A percentile compares a stretch with the other conserved stretches of the same genome.
These are phyloP conservation scores for Macrophya alboannulata DNA, from an alignment of 2,888 invertebrate genomes.

Conservation along the genomic window DNA sequence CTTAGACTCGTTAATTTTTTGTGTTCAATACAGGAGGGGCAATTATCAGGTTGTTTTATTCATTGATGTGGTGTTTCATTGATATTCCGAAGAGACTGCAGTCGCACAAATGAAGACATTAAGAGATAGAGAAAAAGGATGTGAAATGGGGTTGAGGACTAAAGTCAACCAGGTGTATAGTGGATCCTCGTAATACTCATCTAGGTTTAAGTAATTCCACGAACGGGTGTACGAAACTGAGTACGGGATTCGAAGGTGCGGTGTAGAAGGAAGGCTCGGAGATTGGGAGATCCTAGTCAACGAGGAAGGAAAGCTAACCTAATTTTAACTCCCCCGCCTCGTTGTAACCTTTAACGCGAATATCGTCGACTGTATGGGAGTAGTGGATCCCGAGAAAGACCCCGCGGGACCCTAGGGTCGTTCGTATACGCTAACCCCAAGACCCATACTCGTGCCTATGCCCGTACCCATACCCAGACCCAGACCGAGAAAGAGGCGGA, in stretches of 20 bases:
- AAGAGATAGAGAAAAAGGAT: neutral
- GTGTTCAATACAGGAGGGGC: no score
- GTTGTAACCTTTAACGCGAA: conserved; percentile 56
- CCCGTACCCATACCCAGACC: neutral
- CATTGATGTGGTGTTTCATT: neutral
- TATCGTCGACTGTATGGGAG: conserved; percentile 34
- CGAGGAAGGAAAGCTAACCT: conserved; percentile 44
- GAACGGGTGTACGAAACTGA: conserved; percentile 24
- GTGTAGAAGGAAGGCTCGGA: conserved; percentile 2
- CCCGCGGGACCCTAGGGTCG: conserved; percentile 34
- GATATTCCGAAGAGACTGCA: neutral
- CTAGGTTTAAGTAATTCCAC: conserved; percentile 42
- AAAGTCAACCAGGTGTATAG: conserved; percentile 8
- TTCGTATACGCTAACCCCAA: conserved; percentile 18
- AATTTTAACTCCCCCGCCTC: conserved; percentile 55
- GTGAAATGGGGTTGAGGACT: neutral
- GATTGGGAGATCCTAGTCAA: conserved; percentile 34
- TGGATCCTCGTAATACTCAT: neutral
- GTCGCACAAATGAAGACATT: neutral
- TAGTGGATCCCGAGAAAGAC: conserved; percentile 39
- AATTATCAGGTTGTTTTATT: neutral
- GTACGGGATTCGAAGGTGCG: conserved; percentile 11
- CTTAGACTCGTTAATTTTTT: neutral
- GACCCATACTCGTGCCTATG: neutral
- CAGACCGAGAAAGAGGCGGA: conserved; percentile 29